These are phyloP conservation scores for Hirtodrosophila confusa DNA, from an alignment of 2,888 invertebrate genomes.

Conservation along the genomic window DNA sequence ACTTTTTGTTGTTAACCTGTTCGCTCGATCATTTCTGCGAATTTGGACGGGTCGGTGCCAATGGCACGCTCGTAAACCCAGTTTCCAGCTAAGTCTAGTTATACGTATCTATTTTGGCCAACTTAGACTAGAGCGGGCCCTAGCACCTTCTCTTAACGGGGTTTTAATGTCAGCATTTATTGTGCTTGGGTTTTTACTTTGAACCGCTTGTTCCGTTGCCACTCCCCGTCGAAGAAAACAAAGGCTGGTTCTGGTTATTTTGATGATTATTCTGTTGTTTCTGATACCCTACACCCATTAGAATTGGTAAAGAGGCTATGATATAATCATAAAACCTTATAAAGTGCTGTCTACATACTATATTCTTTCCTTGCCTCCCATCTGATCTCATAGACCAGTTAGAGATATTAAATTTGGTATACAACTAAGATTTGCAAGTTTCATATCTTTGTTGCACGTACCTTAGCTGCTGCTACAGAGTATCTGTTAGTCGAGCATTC, in stretches of 20 bases:
- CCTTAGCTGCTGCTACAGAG: too few relatives aligned
- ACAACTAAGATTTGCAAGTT: too few relatives aligned
- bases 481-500: neutral
- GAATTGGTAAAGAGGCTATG: neutral
- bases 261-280: constrained; percentile 8
- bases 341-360: too few relatives aligned
- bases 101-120: constrained; percentile 28
- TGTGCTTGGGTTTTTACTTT: constrained; percentile 27
- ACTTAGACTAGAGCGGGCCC: constrained; percentile 14
- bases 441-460: too few relatives aligned
- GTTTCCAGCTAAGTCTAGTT: constrained; percentile 53
- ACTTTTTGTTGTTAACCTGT: constrained; percentile 9
- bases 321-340: too few relatives aligned
- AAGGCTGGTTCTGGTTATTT: constrained; percentile 30
- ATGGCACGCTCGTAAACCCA: constrained; percentile 68
- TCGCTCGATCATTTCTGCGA: constrained; percentile 53
- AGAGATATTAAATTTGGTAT: too few relatives aligned
- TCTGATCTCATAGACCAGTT: too few relatives aligned
- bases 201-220: constrained; percentile 34
- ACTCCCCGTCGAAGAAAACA: constrained; percentile 40
- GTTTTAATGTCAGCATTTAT: constrained; percentile 72
- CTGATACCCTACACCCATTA: constrained; percentile 3
- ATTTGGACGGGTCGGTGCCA: constrained; percentile 40
- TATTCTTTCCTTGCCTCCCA: too few relatives aligned
- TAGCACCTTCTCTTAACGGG: constrained; percentile 60